Conservation (phyloP, 2,888 invertebrate genomes). For the Nebria brevicollis region DNA sequence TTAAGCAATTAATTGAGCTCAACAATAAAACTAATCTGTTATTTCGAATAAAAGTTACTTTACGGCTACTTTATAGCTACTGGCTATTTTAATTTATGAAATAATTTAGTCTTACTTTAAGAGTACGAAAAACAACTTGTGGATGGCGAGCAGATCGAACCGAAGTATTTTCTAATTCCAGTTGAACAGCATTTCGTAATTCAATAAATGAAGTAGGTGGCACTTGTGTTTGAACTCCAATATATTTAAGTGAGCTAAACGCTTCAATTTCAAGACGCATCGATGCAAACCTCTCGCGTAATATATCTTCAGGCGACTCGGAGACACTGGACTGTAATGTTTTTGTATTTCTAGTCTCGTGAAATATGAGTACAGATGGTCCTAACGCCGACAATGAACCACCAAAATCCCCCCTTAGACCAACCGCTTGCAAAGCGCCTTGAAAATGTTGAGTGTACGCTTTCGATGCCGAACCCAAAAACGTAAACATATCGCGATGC, state of each 20-base stretch:
- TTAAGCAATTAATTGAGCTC: too few species aligned
- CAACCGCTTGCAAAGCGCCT: constrained; percentile 64
- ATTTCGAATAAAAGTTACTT: too few species aligned
- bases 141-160: constrained; percentile 76
- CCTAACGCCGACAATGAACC: constrained; percentile 69
- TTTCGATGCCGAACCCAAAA: constrained; percentile 79
- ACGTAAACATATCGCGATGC: constrained; percentile 80
- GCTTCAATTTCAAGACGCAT: constrained; percentile 74
- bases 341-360: constrained; percentile 80
- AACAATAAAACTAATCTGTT: too few species aligned
- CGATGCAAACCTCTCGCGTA: constrained; percentile 71
- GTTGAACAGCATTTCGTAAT: constrained; percentile 68
- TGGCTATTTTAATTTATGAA: too few species aligned
- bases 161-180: constrained; percentile 75
- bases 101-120: constrained; percentile 65
- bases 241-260: constrained; percentile 76
- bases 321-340: constrained; percentile 69
- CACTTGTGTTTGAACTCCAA: constrained; percentile 69
- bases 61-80: too few species aligned
- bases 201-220: constrained; percentile 70
- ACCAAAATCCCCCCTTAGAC: constrained; percentile 59
- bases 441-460: constrained; percentile 80
- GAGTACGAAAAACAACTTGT: constrained; percentile 72
- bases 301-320: constrained; percentile 71
- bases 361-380: constrained; percentile 81